Evolutionary conservation across 2,888 invertebrate genomes (phyloP), one percentile per base, ranked within the genome.

Genomic region (Zonitis immaculata): DNA sequence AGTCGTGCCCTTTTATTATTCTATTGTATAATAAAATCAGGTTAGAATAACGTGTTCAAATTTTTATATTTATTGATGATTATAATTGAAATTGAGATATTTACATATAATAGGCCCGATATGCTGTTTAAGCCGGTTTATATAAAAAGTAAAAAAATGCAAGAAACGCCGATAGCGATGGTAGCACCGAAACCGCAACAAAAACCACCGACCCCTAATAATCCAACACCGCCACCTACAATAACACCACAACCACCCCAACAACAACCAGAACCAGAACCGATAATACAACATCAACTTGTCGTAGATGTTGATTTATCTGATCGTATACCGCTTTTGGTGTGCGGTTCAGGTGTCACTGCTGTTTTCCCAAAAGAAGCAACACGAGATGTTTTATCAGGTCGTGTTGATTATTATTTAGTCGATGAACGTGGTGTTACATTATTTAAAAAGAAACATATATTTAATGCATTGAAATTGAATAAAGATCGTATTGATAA

Each of bases 311-410:
- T 20, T 16, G 27, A 12, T 9, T 64, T 66, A 22, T 56, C 55
- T 32, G 57, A 60, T 39, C 65, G 67, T 42, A 52, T 72, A 14
- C 72, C 74, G 9, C 60, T 73, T 55, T 52, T 73, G 45, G 69
- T 71, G 20, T 65, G 64, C 48, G 70, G 69, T 50, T 47, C 84
- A 65, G 86, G 88, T 3, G 73, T 87, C 25, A 87, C 87, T 67
- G 85, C 86, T 2, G 88, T 90, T 2, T 84, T 88, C 4, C 90
- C 90, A 0, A 80, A 86, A 43, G 88, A 89, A 73, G 87, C 87
- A 0, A 86, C 88, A 52, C 80, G 87, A 25, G 84, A 85, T 22
- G 88, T 89, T 0, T 75, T 89, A 11, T 84, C 87, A 1, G 90
- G 89, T 6, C 82, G 86, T 76, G 83, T 88, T 0, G 82, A 88